phyloP scores from a whole-genome alignment of 2,113 vertebrate species.

The Tragelaphus strepsiceros region DNA sequence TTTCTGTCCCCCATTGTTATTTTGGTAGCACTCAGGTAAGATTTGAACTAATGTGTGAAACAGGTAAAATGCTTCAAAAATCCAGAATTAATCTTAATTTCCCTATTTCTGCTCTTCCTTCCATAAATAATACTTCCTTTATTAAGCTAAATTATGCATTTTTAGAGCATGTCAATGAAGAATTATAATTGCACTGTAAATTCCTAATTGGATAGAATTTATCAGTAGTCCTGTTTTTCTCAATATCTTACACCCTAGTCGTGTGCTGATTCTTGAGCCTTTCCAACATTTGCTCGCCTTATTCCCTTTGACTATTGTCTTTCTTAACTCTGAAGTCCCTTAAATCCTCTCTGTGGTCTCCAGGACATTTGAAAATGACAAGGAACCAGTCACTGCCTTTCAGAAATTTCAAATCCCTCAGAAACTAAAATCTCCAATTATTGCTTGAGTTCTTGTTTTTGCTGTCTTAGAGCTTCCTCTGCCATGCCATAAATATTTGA shows the following conservation, averaged over 20 bases:
- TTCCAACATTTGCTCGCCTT: background rate
- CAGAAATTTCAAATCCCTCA: background rate
- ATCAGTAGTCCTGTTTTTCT: background rate
- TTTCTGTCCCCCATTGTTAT: background rate
- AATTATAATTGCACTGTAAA: background rate
- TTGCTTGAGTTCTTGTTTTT: background rate
- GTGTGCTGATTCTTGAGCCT: background rate
- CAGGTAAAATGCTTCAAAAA: background rate
- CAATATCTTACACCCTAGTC: background rate
- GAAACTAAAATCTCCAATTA: constrained; percentile 2
- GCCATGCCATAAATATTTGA: constrained; percentile 45
- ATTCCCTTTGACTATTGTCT: background rate
- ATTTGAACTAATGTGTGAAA: background rate
- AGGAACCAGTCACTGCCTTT: background rate
- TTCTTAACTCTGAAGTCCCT: background rate
- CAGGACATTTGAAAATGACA: background rate
- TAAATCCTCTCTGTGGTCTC: background rate
- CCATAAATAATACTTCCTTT: background rate
- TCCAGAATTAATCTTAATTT: background rate
- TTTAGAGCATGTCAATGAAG: background rate
- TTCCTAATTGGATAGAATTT: background rate
- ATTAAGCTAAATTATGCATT: background rate
- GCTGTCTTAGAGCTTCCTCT: constrained; percentile 4
- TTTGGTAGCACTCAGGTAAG: background rate
- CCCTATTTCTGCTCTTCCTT: background rate